Base-by-base conservation (phyloP, 2,888 invertebrate species). In the Melanotus villosus region DNA sequence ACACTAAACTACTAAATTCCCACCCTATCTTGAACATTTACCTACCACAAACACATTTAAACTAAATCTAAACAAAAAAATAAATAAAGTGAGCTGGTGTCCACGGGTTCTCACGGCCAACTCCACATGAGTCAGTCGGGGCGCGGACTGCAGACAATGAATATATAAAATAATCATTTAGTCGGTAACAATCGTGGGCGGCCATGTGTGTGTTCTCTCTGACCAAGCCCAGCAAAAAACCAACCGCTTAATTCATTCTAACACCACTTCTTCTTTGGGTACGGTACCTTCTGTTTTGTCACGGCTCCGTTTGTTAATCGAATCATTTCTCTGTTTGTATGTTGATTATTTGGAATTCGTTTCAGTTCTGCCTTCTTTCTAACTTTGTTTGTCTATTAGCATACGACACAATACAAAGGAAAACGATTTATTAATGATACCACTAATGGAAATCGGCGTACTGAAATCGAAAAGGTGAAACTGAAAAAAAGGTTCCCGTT, bases 91-190 rank as follows among this genome's bases (percentile, higher is more conserved):
- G 34, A 62, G 64, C 59, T 32, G 60, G 73, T 72, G 73, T 75
- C 70, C 70, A 67, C 66, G 67, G 63, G 70, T 77, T 76, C 76
- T 76, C 77, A 77, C 77, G 77, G 76, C 74, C 86, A 74, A 85
- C 73, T 72, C 75, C 75, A 73, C 76, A 69, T 84, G 87, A 87
- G 87, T 87, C 87, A 87, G 87, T 87, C 83, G 87, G 71, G 87
- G 87, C 85, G 84, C 84, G 85, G 87, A 87, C 86, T 87, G 87
- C 87, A 87, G 87, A 87, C 87, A 87, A 76, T 76, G 77, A 76
- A 77, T 77, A 76, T 77, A 77, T 77, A 77, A 77, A 77, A 77
- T 77, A 76, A 77, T 77, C 77, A 75, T 77, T 77, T 77, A 76
- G 77, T 71, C 67, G 73, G 76, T 72, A 75, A 72, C 73, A 73